phyloP scores from a whole-genome alignment of 2,888 invertebrate species.

The Tiliacea citrago region DNA sequence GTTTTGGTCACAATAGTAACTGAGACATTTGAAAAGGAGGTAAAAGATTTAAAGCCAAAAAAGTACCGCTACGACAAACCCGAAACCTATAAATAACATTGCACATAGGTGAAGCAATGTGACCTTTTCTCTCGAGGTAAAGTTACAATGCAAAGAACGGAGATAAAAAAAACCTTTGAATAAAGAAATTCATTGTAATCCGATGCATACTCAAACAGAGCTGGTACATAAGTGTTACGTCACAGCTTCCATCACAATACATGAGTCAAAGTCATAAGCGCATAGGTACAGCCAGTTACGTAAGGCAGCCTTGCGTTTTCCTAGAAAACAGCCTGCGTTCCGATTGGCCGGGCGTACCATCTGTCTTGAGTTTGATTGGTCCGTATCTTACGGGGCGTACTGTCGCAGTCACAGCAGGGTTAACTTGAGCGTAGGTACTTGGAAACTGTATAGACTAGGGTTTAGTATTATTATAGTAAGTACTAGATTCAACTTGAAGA shows the following conservation, averaged over 20 bases:
- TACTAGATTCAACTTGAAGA: neutral
- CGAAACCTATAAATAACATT: neutral
- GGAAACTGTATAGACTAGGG: neutral
- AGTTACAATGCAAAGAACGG: neutral
- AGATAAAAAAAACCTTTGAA: neutral
- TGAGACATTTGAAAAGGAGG: neutral
- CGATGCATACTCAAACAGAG: neutral
- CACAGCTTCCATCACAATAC: constrained; percentile 24
- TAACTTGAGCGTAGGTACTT: constrained; percentile 26
- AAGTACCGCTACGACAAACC: neutral
- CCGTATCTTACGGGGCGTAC: constrained; percentile 50
- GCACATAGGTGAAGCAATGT: neutral
- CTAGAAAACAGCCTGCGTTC: constrained; percentile 52
- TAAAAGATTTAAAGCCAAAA: too few relatives aligned
- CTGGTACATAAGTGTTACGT: neutral
- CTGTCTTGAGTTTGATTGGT: constrained; percentile 70
- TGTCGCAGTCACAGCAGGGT: constrained; percentile 47
- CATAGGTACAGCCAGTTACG: constrained; percentile 20
- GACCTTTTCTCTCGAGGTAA: neutral
- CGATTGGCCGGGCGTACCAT: constrained; percentile 63
- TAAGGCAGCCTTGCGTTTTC: constrained; percentile 44
- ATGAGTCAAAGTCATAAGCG: constrained; percentile 32
- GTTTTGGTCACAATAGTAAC: neutral
- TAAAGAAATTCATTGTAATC: neutral
- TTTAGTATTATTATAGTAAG: neutral